Base-by-base conservation (phyloP, 2,888 invertebrate species). In the Zaprionus bogoriensis region DNA sequence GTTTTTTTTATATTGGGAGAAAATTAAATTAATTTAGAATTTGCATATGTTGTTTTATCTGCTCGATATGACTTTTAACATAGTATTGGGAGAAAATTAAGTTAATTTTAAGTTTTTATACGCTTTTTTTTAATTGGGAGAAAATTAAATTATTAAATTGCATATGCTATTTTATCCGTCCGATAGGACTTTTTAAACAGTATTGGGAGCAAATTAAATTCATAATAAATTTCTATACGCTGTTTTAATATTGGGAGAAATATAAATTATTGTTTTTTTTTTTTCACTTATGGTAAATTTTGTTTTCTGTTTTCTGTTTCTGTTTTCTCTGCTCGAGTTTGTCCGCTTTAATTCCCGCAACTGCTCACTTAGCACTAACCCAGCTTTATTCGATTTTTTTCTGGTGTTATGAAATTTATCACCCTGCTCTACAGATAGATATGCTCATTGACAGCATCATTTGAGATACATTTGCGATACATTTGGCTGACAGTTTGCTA, bases 401-500 rank as follows among this genome's bases (percentile, higher is more conserved):
- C 14, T 23, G n/a, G n/a, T n/a, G 23, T 14, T 50, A 23, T 10
- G 4, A 23, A 25, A 27, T 42, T 57, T 50, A 42, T 57, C 41
- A 10, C 25, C 10, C 17, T 52, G 30, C 20, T 47, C 27, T 32
- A 22, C 22, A 32, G 50, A 44, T 42, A 39, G 44, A 70, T 46
- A 45, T 53, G 28, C 50, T 32, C 45, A 54, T 46, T 61, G 59
- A 51, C 61, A 61, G 50, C 61, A 62, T 64, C 52, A 55, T 58
- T 57, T 44, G 63, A n/a, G 2, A 41, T 36, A 50, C 65, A 59
- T 60, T 60, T 32, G 62, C 14, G 1, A 41, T 30, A 51, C 59
- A 60, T 61, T 67, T 36, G 20, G 39, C 19, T 66, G 62, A 66
- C 72, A 72, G 30, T 59, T 62, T 62, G 22, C 12, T 19, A 20